These are phyloP conservation scores for Oscheius sp. DNA, from an alignment of 2,888 invertebrate genomes.

Conservation along the genomic window DNA sequence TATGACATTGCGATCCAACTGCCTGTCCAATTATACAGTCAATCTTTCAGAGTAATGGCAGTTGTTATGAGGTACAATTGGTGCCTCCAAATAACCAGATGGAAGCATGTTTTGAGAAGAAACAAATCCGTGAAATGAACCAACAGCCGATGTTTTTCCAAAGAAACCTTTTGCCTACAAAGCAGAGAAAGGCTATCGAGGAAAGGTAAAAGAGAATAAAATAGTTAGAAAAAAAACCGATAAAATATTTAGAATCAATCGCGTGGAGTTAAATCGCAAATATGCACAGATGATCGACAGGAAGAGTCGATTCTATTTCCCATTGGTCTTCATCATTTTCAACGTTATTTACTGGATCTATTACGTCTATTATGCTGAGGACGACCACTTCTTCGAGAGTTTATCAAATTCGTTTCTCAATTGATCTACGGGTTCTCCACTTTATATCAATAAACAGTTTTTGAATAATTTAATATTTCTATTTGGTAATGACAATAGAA, in stretches of 20 bases:
- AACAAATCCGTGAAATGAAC: conserved; percentile 53
- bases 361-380: conserved; percentile 52
- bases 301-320: conserved; percentile 58
- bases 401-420: too few species aligned
- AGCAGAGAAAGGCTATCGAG: conserved; percentile 51
- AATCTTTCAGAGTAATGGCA: conserved; percentile 11
- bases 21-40: not conserved
- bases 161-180: conserved; percentile 43
- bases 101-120: conserved; percentile 49
- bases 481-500: too few species aligned
- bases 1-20: not conserved
- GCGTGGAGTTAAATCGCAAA: conserved; percentile 57
- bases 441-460: too few species aligned
- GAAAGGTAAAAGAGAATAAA: conserved; percentile 40
- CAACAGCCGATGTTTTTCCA: conserved; percentile 50
- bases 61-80: conserved; percentile 46
- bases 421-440: too few species aligned
- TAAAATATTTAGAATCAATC: conserved; percentile 45
- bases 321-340: conserved; percentile 61
- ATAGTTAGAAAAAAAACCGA: not conserved
- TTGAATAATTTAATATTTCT: too few species aligned
- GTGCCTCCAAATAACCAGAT: conserved; percentile 34
- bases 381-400: conserved; percentile 33
- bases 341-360: conserved; percentile 64
- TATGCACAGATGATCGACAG: conserved; percentile 58